Percentiles rank a stretch among this genome's conserved stretches.
These are phyloP conservation scores for Peromyscus maniculatus DNA, from an alignment of 2,113 vertebrate genomes.

Conservation along the genomic window DNA sequence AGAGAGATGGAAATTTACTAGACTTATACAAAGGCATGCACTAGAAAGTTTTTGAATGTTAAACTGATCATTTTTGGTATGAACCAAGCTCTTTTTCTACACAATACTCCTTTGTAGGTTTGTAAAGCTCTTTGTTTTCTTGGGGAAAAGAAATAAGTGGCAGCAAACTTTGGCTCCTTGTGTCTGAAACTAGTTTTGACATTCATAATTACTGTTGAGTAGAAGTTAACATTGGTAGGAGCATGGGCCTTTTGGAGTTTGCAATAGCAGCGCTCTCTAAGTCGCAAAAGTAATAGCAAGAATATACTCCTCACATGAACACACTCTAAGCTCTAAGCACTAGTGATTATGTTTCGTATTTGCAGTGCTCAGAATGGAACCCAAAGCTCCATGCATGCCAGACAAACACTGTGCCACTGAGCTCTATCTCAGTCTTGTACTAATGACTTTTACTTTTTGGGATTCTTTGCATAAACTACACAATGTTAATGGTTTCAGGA, in stretches of 20 bases:
- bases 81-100: constrained; percentile 37
- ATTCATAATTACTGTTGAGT: constrained; percentile 57
- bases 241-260: background rate
- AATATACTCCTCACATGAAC: background rate
- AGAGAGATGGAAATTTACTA: constrained; percentile 24
- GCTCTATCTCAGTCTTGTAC: background rate
- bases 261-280: constrained; percentile 10
- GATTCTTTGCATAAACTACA: constrained; percentile 28
- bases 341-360: background rate
- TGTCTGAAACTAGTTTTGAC: constrained; percentile 21
- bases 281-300: background rate
- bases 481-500: constrained; percentile 25
- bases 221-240: constrained; percentile 45
- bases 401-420: background rate
- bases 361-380: background rate
- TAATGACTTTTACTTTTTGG: background rate
- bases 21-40: constrained; percentile 37
- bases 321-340: constrained; percentile 12
- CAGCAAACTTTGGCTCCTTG: constrained; percentile 51
- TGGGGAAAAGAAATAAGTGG: background rate
- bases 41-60: constrained; percentile 48
- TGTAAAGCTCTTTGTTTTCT: constrained; percentile 65
- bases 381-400: too few species aligned
- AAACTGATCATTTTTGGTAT: constrained; percentile 49
- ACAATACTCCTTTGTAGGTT: constrained; percentile 41